Evolutionary conservation across 1,140 invertebrate species (phyloP).

Genomic region (Neodiprion pinetum): DNA sequence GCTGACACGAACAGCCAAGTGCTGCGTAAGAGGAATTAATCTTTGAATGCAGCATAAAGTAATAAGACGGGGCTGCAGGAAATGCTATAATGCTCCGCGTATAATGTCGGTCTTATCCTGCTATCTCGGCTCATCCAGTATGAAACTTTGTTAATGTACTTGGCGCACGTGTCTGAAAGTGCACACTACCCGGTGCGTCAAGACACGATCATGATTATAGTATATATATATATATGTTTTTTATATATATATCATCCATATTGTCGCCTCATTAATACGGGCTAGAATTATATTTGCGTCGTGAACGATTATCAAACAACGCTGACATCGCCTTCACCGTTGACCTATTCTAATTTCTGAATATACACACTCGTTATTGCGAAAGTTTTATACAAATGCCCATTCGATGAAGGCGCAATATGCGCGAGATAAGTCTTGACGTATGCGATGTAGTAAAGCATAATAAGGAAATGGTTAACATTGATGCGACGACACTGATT

Average conservation of each 20-base stretch:
- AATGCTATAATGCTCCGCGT: background rate
- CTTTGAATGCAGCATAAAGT: background rate
- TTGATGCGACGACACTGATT: too few species aligned
- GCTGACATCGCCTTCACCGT: background rate
- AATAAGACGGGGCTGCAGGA: background rate
- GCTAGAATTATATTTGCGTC: background rate
- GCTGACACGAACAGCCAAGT: background rate
- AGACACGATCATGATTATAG: too few species aligned
- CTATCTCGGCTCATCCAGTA: background rate
- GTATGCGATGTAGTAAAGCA: too few species aligned
- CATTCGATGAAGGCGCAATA: too few species aligned
- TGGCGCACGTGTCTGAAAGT: background rate
- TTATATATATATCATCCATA: background rate
- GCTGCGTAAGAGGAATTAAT: background rate
- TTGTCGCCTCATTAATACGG: background rate
- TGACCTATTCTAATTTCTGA: conserved; percentile 7
- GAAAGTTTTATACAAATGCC: too few species aligned
- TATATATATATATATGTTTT: too few species aligned
- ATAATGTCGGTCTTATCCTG: background rate
- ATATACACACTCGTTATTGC: background rate
- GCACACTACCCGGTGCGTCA: background rate
- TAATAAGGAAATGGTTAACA: too few species aligned
- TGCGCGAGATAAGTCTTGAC: too few species aligned
- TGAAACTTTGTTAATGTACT: background rate
- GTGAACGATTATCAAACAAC: background rate